Conservation (phyloP, 1,140 invertebrate species). For the Tetramorium parvispinum region DNA sequence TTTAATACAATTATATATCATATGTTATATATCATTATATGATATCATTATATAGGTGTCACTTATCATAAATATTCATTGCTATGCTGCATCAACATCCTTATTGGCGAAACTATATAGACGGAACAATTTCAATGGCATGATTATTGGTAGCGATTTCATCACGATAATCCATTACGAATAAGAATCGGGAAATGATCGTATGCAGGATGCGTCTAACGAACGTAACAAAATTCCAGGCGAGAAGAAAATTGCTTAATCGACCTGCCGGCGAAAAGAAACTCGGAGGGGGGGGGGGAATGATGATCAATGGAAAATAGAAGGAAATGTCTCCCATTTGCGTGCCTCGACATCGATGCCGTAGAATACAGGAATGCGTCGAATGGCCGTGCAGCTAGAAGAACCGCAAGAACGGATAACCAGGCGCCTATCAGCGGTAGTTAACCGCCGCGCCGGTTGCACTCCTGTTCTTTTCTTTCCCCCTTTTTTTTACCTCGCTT, state of each 20-base stretch:
- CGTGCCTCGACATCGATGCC: conserved; percentile 21
- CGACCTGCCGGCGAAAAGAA: conserved; percentile 23
- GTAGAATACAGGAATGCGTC: conserved; percentile 65
- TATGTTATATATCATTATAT: too few species aligned
- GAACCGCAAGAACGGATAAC: conserved; percentile 77
- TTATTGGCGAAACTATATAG: conserved; percentile 1
- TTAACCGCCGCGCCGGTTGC: conserved; percentile 70
- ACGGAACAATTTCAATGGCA: not conserved
- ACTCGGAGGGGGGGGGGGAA: not conserved
- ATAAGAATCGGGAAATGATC: not conserved
- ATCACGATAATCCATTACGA: conserved; percentile 2
- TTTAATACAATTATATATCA: too few species aligned
- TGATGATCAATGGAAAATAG: conserved; percentile 19
- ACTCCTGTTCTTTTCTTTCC: conserved; percentile 53
- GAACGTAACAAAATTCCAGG: conserved; percentile 17
- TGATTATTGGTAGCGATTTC: not conserved
- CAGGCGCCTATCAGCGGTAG: conserved; percentile 64
- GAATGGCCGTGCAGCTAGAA: conserved; percentile 67
- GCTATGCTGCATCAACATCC: not conserved
- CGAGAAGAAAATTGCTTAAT: conserved; percentile 47
- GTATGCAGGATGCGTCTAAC: not conserved
- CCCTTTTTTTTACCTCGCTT: conserved; percentile 61
- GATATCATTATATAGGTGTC: too few species aligned
- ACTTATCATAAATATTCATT: not conserved
- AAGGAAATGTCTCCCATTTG: conserved; percentile 46